Base-by-base conservation (phyloP, 2,888 invertebrate genomes). In the Caenorhabditis sp. region DNA sequence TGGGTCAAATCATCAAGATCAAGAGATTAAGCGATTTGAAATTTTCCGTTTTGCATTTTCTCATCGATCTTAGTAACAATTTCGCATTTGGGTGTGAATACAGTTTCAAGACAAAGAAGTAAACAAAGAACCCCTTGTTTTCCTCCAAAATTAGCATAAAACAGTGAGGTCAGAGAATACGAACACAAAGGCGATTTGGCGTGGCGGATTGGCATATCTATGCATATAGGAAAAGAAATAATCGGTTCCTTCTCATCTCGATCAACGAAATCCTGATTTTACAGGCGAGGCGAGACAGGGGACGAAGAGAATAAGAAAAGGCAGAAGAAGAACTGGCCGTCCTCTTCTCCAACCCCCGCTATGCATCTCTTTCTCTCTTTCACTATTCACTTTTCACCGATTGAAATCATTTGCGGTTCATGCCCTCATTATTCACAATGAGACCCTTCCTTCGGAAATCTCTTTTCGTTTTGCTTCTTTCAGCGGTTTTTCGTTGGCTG, bases 401-500 rank as follows among this genome's bases (percentile, higher is more conserved):
- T 74, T 26, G 74, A 65, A 74, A 74, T 65, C 74, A 74, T 74
- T 74, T 40, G 74, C 74, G 74, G 74, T 74, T 74, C 74, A 76
- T 76, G 67, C 26, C 76, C 76, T 76, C 76, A 76, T 67, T 76
- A 76, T 37, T 50, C 26, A 60, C 26, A 56, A 56, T 4, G 35
- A 60, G 53, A 37, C 51, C 47, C 55, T 28, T 53, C 50, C n/a
- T n/a, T n/a, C n/a, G n/a, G n/a, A n/a, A n/a, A n/a, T n/a, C n/a
- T n/a, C n/a, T n/a, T n/a, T n/a, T n/a, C n/a, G n/a, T n/a, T n/a
- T n/a, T n/a, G n/a, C n/a, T n/a, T n/a, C n/a, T n/a, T n/a, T 32
- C 32, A 32, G 32, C 32, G 32, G 9, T 32, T n/a, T n/a, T n/a
- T n/a, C n/a, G n/a, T n/a, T n/a, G n/a, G n/a, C n/a, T n/a, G n/a